Evolutionary conservation across 2,113 vertebrate genomes (phyloP), one percentile per base, ranked within the genome.

Genomic region (Proterorhinus semilunaris): DNA sequence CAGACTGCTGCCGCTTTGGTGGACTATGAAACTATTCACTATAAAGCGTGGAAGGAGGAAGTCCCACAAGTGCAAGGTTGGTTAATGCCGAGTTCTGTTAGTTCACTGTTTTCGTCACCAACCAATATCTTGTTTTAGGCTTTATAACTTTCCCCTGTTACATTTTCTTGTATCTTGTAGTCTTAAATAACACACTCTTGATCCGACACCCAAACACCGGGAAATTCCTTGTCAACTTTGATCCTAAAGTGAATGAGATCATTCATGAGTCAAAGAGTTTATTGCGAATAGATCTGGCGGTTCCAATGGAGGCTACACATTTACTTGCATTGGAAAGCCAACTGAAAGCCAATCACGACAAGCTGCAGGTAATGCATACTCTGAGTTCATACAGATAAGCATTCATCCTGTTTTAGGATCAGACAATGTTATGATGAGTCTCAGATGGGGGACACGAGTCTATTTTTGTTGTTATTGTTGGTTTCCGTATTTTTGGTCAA

Each of bases 211-310:
- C 92, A 64, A 91, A 92, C 72, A 95, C 94, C 2, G 93, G 91
- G 55, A 89, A 95, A 74, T 83, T 98, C 62, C 88, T 93, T 63
- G 95, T 97, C 27, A 98, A 99, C 91, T 96, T 97, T 85, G 95
- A 98, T 66, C 94, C 94, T 45, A 90, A 95, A 89, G 93, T 93
- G 70, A 93, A 85, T 44, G 93, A 97, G 86, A 93, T 98, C 79
- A 91, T 65, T 3, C n/a, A 93, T 83, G 96, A 99, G 87, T 91
- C 90, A 0, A 92, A 95, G 74, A 95, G 93, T 84, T 97, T 99
- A 94, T 78, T 71, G 11, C 91, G 79, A 74, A 94, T 98, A 93
- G 91, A 89, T 11, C 88, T 98, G 71, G 91, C 95, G 69, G 91
- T 96, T 49, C 94, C 96, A n/a, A 87, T 91, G 0, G 92, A 95